phyloP scores from a whole-genome alignment of 2,888 invertebrate species.

The Drosophila merina region DNA sequence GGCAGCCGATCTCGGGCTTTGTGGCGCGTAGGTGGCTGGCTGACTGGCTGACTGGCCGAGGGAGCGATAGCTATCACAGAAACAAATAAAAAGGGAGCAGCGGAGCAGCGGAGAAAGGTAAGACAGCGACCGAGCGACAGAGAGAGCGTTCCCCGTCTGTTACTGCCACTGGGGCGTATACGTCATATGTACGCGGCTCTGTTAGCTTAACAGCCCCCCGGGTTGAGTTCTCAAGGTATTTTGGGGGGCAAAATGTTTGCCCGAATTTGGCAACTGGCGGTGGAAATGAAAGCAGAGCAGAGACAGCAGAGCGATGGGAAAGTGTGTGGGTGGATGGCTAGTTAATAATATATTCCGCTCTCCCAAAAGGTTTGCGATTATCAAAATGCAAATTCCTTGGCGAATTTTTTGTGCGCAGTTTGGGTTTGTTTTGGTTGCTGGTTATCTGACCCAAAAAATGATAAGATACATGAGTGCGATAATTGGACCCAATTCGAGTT shows the following conservation, averaged over 20 bases:
- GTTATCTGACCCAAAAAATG: slow-evolving; percentile 26
- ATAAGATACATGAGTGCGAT: slow-evolving; percentile 33
- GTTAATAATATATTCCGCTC: neutral
- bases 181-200: slow-evolving; percentile 15
- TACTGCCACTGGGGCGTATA: slow-evolving; percentile 51
- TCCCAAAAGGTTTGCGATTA: slow-evolving; percentile 25
- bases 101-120: neutral
- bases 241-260: slow-evolving; percentile 41
- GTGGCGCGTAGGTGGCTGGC: slow-evolving; percentile 21
- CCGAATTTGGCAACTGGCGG: slow-evolving; percentile 31
- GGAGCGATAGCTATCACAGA: neutral
- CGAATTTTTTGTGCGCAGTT: slow-evolving; percentile 24
- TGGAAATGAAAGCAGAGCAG: slow-evolving; percentile 17
- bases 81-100: neutral
- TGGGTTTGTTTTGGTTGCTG: slow-evolving; percentile 20
- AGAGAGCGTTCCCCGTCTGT: slow-evolving; percentile 20
- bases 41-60: neutral
- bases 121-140: neutral
- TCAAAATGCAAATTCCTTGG: slow-evolving; percentile 16
- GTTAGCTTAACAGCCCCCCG: slow-evolving; percentile 28
- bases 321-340: slow-evolving; percentile 12
- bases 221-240: slow-evolving; percentile 17
- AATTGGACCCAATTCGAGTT: slow-evolving; percentile 65
- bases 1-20: slow-evolving; percentile 18
- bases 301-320: slow-evolving; percentile 7